Evolutionary conservation across 2,888 invertebrate genomes (phyloP), one percentile per base, ranked within the genome.

Genomic region (Orthosia gracilis): DNA sequence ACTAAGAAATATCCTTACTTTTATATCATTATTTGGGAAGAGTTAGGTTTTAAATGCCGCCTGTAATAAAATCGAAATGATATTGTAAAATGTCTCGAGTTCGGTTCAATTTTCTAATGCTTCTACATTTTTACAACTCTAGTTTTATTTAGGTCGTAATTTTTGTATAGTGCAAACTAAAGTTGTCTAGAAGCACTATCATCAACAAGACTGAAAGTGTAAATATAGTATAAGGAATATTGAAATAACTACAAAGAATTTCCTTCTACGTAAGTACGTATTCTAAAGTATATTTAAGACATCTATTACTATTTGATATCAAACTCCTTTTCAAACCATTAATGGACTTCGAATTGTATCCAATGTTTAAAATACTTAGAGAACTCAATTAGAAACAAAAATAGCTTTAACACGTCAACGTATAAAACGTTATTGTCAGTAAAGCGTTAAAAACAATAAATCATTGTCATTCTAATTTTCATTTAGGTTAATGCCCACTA

Each of bases 401-500:
- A 69, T 75, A 71, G 47, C 15, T 47, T 12, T 26, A 11, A 47
- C 21, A 68, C 49, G 67, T 63, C 31, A 66, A 40, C 55, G 26
- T 57, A 11, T 58, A 70, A 71, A 71, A 54, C 47, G 55, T 50
- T 13, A 69, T 23, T 58, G 47, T 65, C 67, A 50, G 26, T 23
- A 23, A 40, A 70, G 40, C 70, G 61, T 50, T 57, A 21, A 61
- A 26, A 69, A 69, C 50, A 0, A 82, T 85, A 85, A 85, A 80
- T 85, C 74, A 73, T 72, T 80, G 67, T 71, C 71, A 71, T 67
- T 68, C 40, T 54, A 54, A 70, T n/a, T 49, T 21, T 11, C 50
- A 80, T 75, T 75, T 17, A 64, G 76, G 74, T 78, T 81, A 81
- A 84, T 73, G 73, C 5, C 63, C 31, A 64, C 74, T 67, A 73